phyloP scores from a whole-genome alignment of 1,140 invertebrate genomes.

The Drosophila nannoptera region DNA sequence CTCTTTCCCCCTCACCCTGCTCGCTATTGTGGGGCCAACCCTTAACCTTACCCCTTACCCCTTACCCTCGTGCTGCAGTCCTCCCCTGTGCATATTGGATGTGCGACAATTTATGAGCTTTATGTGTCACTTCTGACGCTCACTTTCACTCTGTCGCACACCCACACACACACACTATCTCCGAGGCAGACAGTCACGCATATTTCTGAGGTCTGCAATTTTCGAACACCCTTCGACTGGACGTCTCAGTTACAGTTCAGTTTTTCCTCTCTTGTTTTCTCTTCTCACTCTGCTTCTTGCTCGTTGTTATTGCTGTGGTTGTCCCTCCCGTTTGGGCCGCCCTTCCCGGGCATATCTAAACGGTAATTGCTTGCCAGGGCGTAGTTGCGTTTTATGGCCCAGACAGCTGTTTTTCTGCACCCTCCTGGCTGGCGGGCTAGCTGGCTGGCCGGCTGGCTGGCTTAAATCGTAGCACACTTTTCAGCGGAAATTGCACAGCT shows the following conservation, averaged over 20 bases:
- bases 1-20: background rate
- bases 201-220: conserved; percentile 31
- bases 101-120: conserved; percentile 74
- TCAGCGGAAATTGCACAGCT: conserved; percentile 21
- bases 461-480: conserved; percentile 57
- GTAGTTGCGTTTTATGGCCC: conserved; percentile 70
- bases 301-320: conserved; percentile 16
- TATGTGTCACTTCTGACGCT: conserved; percentile 76
- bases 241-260: conserved; percentile 63
- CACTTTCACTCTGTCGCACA: conserved; percentile 62
- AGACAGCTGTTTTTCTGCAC: conserved; percentile 61
- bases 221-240: conserved; percentile 33
- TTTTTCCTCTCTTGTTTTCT: conserved; percentile 18
- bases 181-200: conserved; percentile 46
- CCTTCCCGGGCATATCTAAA: conserved; percentile 55
- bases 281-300: background rate
- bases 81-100: conserved; percentile 58
- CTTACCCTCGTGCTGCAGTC: too few species aligned
- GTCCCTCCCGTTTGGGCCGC: background rate
- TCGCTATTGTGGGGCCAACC: too few species aligned
- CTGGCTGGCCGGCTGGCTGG: background rate
- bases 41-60: too few species aligned
- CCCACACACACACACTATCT: conserved; percentile 9
- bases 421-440: background rate
- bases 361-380: conserved; percentile 72